These are phyloP conservation scores for Tadarida brasiliensis DNA, from an alignment of 2,797 vertebrate genomes.

Conservation along the genomic window DNA sequence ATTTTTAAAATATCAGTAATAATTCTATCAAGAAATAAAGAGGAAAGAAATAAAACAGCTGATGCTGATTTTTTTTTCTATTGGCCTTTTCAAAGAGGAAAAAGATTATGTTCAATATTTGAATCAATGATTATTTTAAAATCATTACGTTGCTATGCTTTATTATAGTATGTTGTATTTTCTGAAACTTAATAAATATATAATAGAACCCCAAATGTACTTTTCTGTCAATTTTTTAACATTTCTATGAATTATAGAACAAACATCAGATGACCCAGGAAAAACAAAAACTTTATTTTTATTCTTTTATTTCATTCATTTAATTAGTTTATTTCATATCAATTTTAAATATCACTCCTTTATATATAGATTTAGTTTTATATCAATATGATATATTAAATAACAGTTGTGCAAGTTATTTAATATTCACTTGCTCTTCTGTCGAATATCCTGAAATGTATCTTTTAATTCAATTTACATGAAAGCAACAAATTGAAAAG, in stretches of 20 bases:
- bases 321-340: neutral
- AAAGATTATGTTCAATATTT: slow-evolving; percentile 3
- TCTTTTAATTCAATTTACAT: neutral
- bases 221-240: slow-evolving; percentile 17
- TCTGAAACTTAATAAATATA: slow-evolving; percentile 8
- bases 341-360: neutral
- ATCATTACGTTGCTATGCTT: neutral
- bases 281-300: slow-evolving; percentile 35
- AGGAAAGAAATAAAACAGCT: neutral
- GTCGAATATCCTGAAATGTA: neutral
- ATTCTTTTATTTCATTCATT: neutral
- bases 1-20: slow-evolving; percentile 62
- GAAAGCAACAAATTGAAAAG: neutral
- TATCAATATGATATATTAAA: neutral
- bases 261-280: neutral
- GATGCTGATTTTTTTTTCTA: neutral
- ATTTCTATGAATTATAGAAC: neutral
- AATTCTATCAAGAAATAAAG: slow-evolving; percentile 51
- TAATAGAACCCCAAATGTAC: neutral
- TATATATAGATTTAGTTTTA: neutral
- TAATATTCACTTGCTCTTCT: neutral
- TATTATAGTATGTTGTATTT: neutral
- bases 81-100: neutral
- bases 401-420: neutral
- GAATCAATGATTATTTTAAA: slow-evolving; percentile 55